Evolutionary conservation across 2,888 invertebrate genomes (phyloP), one percentile per base, ranked within the genome.

Genomic region (Yponomeuta malinellus): DNA sequence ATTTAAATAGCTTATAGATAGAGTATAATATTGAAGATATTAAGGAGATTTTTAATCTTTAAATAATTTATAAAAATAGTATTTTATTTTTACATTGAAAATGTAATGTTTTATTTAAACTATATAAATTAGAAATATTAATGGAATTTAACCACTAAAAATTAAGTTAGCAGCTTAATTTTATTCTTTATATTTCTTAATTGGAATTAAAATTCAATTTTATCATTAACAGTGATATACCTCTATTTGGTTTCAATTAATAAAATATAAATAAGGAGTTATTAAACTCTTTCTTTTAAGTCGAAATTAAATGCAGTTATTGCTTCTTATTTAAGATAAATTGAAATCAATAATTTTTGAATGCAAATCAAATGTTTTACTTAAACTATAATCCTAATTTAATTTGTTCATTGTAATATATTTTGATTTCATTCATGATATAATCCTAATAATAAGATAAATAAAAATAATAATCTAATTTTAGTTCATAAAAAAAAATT

Each of bases 151-250:
- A 82, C 82, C 86, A 93, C 93, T 93, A 92, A 85, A 83, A 87
- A 86, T 89, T 90, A 93, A 94, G 93, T 94, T 94, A 94, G 94
- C 93, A 94, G 94, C 94, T 94, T 93, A 87, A 85, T 82, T 83
- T 85, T 81, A 83, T 84, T 81, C 74, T 77, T 80, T 84, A 85
- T 93, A 93, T 93, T 93, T 94, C 93, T 83, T 83, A 94, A 93
- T 93, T 93, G 93, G 93, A 93, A 88, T 78, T 66, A 15, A 71
- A 71, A 83, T 88, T 93, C 93, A 93, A 81, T 93, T 74, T 74
- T 93, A 93, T 93, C 91, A 94, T 94, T 94, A 94, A 94, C 94
- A 94, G 92, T 94, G 92, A 94, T 93, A 93, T 87, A 93, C 94
- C 94, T 94, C 93, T 93, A 76, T 73, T 93, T 93, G 92, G 93